These are phyloP conservation scores for Valencia hispanica DNA, from an alignment of 2,797 vertebrate species.

Conservation along the genomic window DNA sequence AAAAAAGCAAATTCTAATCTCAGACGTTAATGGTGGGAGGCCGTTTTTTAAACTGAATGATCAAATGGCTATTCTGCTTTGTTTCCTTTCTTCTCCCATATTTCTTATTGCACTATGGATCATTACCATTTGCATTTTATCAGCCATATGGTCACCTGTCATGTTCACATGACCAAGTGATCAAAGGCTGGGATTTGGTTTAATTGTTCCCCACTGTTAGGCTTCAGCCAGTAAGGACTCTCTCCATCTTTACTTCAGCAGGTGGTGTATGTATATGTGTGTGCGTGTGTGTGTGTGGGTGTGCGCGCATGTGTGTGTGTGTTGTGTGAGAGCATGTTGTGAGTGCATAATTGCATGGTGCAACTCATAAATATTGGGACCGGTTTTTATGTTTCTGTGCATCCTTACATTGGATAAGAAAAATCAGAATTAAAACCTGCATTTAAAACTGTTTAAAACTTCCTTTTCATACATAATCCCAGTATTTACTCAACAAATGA, in stretches of 20 bases:
- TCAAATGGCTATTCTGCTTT: conserved; percentile 22
- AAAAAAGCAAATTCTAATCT: not conserved
- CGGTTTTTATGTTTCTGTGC: conserved; percentile 3
- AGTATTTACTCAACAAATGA: not conserved
- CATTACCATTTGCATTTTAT: conserved; percentile 82
- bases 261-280: conserved; percentile 67
- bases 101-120: conserved; percentile 83
- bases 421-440: not conserved
- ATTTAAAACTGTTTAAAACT: conserved; percentile 7
- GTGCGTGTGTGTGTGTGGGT: conserved; percentile 16
- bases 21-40: not conserved
- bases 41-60: conserved; percentile 2
- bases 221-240: conserved; percentile 82
- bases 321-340: conserved; percentile 39
- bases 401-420: not conserved
- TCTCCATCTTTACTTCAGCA: conserved; percentile 93
- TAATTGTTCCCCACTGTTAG: conserved; percentile 93
- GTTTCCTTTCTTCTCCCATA: conserved; percentile 31
- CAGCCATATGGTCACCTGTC: conserved; percentile 94
- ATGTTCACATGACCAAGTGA: conserved; percentile 90
- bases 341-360: conserved; percentile 29
- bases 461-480: not conserved
- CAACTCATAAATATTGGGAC: conserved; percentile 36
- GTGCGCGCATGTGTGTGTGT: not conserved
- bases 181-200: conserved; percentile 92